These are phyloP conservation scores for Drosophila orosa DNA, from an alignment of 1,140 invertebrate species.

Conservation along the genomic window DNA sequence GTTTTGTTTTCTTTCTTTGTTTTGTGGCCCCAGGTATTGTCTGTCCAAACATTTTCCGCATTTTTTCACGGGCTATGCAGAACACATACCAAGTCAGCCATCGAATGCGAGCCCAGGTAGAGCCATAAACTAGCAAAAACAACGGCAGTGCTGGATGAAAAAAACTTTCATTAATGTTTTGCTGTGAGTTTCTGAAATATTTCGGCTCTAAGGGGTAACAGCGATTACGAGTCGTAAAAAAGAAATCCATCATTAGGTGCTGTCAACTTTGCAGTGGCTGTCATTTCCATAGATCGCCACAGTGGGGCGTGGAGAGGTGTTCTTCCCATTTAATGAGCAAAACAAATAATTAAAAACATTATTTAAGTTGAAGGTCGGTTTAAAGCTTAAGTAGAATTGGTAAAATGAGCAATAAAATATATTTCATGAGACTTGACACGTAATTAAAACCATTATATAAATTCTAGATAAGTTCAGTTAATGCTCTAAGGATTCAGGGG, in stretches of 20 bases:
- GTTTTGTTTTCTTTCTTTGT: slow-evolving; percentile 59
- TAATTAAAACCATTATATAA: neutral
- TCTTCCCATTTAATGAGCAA: neutral
- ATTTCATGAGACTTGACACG: neutral
- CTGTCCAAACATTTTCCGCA: slow-evolving; percentile 77
- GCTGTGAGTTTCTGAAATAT: slow-evolving; percentile 62
- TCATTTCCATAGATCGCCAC: slow-evolving; percentile 38
- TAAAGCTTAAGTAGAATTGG: neutral
- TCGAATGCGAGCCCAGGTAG: slow-evolving; percentile 40
- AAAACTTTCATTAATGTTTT: slow-evolving; percentile 73
- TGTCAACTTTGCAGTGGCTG: slow-evolving; percentile 29
- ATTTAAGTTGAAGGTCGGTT: neutral
- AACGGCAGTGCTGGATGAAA: slow-evolving; percentile 14
- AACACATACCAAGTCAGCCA: slow-evolving; percentile 52
- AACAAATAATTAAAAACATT: neutral
- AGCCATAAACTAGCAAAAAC: slow-evolving; percentile 35
- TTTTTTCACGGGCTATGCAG: slow-evolving; percentile 69
- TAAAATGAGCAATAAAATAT: neutral
- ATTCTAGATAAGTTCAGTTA: neutral
- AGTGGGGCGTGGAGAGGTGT: slow-evolving; percentile 32
- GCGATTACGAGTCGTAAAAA: slow-evolving; percentile 73
- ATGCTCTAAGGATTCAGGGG: neutral
- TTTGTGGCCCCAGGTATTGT: slow-evolving; percentile 51
- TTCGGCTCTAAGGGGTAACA: slow-evolving; percentile 42
- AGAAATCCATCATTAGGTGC: slow-evolving; percentile 75